Conservation (phyloP, 2,113 vertebrate species). For the Cryptomyrus ogoouensis region DNA sequence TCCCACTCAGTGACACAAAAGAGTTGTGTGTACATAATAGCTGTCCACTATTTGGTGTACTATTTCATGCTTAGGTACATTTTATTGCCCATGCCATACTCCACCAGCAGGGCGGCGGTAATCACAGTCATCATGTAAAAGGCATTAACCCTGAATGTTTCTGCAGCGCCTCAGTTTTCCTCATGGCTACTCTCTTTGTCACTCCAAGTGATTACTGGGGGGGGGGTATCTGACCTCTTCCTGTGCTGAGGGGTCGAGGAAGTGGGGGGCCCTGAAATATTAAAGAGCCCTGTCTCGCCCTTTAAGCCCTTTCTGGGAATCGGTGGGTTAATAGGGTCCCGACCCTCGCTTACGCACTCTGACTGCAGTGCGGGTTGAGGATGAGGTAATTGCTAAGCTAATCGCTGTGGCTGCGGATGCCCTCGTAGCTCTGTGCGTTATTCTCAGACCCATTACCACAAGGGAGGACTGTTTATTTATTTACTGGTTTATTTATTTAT, state of each 20-base stretch:
- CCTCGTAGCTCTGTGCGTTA: neutral
- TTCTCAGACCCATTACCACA: neutral
- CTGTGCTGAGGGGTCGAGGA: conserved; percentile 11
- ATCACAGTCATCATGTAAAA: conserved; percentile 21
- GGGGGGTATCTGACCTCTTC: conserved; percentile 2
- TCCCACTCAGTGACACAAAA: conserved; percentile 58
- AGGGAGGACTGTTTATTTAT: neutral
- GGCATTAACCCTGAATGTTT: conserved; percentile 13
- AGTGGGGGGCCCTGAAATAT: conserved; percentile 42
- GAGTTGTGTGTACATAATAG: conserved; percentile 45
- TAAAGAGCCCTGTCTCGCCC: conserved; percentile 34
- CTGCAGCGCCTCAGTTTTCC: neutral
- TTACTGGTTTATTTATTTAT: neutral
- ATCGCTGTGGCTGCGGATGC: neutral
- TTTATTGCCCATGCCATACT: conserved; percentile 45
- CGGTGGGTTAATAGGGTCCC: conserved; percentile 36
- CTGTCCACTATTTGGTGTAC: conserved; percentile 18
- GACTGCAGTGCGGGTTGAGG: conserved; percentile 13
- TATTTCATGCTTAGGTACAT: conserved; percentile 52
- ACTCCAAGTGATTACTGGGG: neutral
- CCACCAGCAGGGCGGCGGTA: conserved; percentile 28
- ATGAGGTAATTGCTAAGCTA: neutral
- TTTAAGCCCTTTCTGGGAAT: conserved; percentile 48
- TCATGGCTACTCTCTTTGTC: neutral
- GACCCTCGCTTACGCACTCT: conserved; percentile 18